Base-by-base conservation (phyloP, 2,113 vertebrate genomes). In the Dermatemys mawii region DNA sequence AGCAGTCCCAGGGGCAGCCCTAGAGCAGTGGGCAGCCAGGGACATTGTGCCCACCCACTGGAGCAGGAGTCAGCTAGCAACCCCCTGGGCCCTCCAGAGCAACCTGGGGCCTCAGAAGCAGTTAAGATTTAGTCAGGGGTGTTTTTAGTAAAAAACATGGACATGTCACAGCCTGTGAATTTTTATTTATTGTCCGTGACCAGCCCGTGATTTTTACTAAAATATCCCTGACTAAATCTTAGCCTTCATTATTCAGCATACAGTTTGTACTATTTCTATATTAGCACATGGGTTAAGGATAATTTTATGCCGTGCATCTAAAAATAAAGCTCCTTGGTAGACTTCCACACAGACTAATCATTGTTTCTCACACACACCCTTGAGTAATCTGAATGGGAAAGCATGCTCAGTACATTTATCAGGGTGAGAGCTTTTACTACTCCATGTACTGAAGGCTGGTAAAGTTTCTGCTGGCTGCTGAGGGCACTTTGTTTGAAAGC, bases 331-430 rank as follows among this genome's bases (percentile, higher is more conserved):
- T 93, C 32, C 79, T 76, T 95, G 91, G 41, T 80, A 88, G 70
- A 90, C 49, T 96, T 88, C 60, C 87, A 97, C 80, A 90, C 82
- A 73, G 14, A 92, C 3, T 87, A 88, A 95, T 86, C 88, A 38
- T 57, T 46, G 76, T 70, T 87, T 80, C 94, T 92, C 96, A 17
- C 9, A 81, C 44, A 3, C n/a, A 57, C 57, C 22, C 16, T 78
- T 85, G 51, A 76, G 50, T 86, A 80, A 88, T 16, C n/a, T 51
- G 84, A 70, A 88, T 79, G 5, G 32, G 38, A 92, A 95, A 57
- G 10, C 32, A 90, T 86, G 22, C 41, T 87, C 50, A 84, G 57
- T 57, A 63, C 81, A 32, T 48, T 13, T 49, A 63, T n/a, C 35
- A 48, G 60, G 90, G 12, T 27, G 67, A 4, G 19, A 81, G 27